Conservation (phyloP, 2,797 vertebrate genomes). For the Distichodus sexfasciatus region DNA sequence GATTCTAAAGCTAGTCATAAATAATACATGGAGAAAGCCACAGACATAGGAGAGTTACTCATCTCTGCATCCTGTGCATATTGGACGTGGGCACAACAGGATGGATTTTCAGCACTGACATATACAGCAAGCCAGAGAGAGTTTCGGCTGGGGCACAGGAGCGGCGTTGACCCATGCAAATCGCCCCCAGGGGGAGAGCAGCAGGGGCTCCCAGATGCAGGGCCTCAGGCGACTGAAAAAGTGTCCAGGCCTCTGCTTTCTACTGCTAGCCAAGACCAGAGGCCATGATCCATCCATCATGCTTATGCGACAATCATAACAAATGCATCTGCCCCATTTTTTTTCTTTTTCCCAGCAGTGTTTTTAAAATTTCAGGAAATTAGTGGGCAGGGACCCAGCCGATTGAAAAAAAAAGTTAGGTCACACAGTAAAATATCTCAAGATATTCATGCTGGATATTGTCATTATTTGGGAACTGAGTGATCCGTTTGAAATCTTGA, state of each 20-base stretch:
- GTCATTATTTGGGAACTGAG: neutral
- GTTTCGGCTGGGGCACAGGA: constrained; percentile 31
- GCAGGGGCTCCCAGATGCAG: constrained; percentile 70
- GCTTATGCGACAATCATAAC: constrained; percentile 64
- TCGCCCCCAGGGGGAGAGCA: constrained; percentile 58
- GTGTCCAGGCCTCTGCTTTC: constrained; percentile 46
- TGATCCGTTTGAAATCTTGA: neutral
- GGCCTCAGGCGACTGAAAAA: constrained; percentile 59
- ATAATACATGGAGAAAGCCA: neutral
- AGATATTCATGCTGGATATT: neutral
- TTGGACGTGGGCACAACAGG: neutral
- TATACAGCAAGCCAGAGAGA: constrained; percentile 10
- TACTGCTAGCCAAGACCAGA: constrained; percentile 48
- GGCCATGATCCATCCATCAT: constrained; percentile 61
- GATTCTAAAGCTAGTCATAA: neutral
- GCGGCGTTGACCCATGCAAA: constrained; percentile 50
- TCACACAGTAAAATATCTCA: neutral
- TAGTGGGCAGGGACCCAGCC: neutral
- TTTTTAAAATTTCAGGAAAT: neutral
- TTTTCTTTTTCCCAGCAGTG: neutral
- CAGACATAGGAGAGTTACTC: neutral
- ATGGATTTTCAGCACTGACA: constrained; percentile 17
- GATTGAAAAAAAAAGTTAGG: neutral
- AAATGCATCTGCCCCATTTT: constrained; percentile 22
- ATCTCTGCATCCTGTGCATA: neutral